Conservation (phyloP, 2,888 invertebrate genomes). For the Leucoma salicis region DNA sequence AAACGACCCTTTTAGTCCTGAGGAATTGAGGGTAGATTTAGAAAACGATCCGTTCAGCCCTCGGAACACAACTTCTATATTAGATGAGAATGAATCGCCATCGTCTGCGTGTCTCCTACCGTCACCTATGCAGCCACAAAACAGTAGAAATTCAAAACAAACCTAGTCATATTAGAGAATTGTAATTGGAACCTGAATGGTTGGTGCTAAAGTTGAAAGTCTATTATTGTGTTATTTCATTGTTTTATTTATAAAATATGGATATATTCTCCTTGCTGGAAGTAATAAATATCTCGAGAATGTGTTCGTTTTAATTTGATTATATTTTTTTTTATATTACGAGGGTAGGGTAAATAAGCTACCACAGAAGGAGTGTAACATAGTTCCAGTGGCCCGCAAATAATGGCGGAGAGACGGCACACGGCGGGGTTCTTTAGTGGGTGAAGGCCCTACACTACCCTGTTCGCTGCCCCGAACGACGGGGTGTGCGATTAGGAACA, state of each 20-base stretch:
- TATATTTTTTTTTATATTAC: background rate
- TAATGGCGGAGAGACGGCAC: too few species aligned
- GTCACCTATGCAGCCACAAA: slow-evolving; percentile 82
- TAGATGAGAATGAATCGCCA: slow-evolving; percentile 69
- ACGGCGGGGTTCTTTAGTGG: too few species aligned
- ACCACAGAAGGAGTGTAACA: too few species aligned
- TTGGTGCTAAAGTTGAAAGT: slow-evolving; percentile 37
- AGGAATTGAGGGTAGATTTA: slow-evolving; percentile 14
- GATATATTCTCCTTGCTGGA: slow-evolving; percentile 21
- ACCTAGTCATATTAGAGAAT: slow-evolving; percentile 5
- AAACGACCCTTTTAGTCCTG: slow-evolving; percentile 42
- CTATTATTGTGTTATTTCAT: slow-evolving; percentile 27
- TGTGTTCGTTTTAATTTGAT: slow-evolving; percentile 4
- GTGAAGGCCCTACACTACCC: too few species aligned
- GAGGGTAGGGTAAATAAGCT: too few species aligned
- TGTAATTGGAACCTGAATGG: slow-evolving; percentile 23
- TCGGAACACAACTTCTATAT: slow-evolving; percentile 50
- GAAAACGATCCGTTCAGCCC: slow-evolving; percentile 30
- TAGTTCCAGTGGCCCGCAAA: too few species aligned
- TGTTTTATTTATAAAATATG: slow-evolving; percentile 33
- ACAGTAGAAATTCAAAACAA: slow-evolving; percentile 40
- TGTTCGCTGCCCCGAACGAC: too few species aligned
- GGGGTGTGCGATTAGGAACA: too few species aligned
- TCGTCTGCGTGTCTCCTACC: slow-evolving; percentile 77
- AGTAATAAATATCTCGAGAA: slow-evolving; percentile 24